A percentile compares a stretch with the other conserved stretches of the same genome.
Evolutionary conservation across 2,113 vertebrate species (phyloP).

Genomic region (Phaethon lepturus): DNA sequence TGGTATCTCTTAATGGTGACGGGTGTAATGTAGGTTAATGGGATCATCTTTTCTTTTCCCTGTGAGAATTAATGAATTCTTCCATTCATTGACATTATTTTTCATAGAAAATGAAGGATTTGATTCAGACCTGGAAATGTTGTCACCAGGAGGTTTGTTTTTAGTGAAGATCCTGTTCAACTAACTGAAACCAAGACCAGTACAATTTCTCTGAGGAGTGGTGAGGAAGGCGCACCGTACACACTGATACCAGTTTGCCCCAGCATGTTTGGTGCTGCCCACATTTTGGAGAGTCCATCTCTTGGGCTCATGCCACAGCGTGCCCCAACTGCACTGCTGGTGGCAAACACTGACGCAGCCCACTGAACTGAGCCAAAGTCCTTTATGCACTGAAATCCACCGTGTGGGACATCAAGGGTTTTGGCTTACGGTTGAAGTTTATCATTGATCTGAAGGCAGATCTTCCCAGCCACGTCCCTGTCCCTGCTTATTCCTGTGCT

Average conservation of each 20-base stretch:
- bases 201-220: accelerated
- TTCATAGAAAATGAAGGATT: conserved; percentile 29
- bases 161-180: neutral
- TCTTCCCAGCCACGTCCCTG: neutral
- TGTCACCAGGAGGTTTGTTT: neutral
- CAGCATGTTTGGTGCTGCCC: neutral
- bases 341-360: neutral
- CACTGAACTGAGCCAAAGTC: neutral
- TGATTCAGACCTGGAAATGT: neutral
- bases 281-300: neutral
- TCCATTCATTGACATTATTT: conserved; percentile 55
- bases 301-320: neutral
- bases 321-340: accelerated
- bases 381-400: neutral
- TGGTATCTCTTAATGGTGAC: conserved; percentile 41
- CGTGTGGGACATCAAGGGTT: accelerated
- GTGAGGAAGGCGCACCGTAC: neutral
- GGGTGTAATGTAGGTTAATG: conserved; percentile 63
- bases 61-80: conserved; percentile 55
- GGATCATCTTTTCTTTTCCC: conserved; percentile 55
- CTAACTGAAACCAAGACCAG: neutral
- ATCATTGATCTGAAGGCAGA: neutral
- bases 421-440: neutral
- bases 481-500: neutral
- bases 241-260: neutral